Conservation (phyloP, 23 tunicate genomes). For the Ciona savignyi region DNA sequence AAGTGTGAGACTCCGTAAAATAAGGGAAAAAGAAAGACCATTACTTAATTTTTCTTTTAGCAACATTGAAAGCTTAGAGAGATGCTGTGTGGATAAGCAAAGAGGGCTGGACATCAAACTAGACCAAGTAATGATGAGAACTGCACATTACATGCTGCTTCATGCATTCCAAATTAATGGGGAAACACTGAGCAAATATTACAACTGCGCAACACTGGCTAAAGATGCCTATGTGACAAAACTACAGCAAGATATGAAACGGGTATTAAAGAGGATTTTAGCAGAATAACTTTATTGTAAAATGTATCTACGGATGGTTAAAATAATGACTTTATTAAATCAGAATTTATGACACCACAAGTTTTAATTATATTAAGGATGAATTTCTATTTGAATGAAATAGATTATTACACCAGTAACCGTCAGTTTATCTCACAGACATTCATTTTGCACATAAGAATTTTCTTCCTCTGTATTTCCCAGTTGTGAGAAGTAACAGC, state of each 20-base stretch:
- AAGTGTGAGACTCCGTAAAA: no score
- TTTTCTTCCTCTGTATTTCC: background rate
- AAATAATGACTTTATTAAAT: no score
- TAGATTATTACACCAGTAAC: no score
- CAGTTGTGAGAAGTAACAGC: slow-evolving; percentile 24
- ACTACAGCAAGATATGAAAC: background rate
- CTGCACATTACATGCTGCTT: slow-evolving; percentile 39
- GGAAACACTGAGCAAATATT: slow-evolving; percentile 13
- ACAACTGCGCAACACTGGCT: slow-evolving; percentile 1
- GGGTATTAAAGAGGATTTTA: background rate
- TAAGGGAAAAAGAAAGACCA: no score
- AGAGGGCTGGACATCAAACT: slow-evolving; percentile 15
- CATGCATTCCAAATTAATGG: slow-evolving; percentile 24
- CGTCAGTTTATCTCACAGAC: no score
- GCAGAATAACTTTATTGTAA: background rate
- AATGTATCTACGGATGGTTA: background rate
- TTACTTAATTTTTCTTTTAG: no score
- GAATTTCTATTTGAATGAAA: no score
- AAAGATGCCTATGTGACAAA: no score
- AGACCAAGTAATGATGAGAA: slow-evolving; percentile 27
- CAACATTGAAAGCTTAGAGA: slow-evolving; percentile 12
- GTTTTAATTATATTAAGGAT: no score
- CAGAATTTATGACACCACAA: no score
- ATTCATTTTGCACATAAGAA: background rate
- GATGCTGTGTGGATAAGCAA: background rate